Conservation (phyloP, 2,113 vertebrate species). For the Callospermophilus lateralis region DNA sequence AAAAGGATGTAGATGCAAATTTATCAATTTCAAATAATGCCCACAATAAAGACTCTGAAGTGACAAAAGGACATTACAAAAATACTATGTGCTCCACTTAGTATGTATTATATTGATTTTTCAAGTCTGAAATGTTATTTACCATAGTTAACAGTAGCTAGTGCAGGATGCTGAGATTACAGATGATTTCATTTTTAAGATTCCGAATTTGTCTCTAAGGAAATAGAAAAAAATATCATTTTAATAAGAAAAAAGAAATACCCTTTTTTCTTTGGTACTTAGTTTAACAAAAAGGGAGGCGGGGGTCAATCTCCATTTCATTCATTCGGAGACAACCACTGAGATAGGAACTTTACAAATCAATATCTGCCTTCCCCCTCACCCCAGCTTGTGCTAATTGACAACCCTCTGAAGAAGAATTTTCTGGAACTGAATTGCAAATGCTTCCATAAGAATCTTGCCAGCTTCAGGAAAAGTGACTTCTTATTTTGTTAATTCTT, state of each 20-base stretch:
- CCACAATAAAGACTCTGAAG: neutral
- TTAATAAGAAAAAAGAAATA: neutral
- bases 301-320: neutral
- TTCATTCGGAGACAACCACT: conserved; percentile 7
- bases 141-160: neutral
- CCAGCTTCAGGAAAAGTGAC: neutral
- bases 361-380: conserved; percentile 35
- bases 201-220: neutral
- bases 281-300: neutral
- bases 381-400: neutral
- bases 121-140: neutral
- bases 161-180: too few relatives aligned
- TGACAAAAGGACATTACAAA: neutral
- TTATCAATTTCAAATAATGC: neutral
- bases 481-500: neutral
- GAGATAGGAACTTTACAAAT: conserved; percentile 31
- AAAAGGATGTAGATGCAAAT: neutral
- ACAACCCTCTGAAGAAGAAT: conserved; percentile 32
- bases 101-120: neutral
- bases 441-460: neutral
- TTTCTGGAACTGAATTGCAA: conserved; percentile 1
- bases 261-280: neutral
- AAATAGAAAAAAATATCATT: neutral
- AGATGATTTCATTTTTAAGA: neutral
- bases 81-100: neutral